Evolutionary conservation across 2,888 invertebrate genomes (phyloP), one percentile per base, ranked within the genome.

Genomic region (Latheticus oryzae): DNA sequence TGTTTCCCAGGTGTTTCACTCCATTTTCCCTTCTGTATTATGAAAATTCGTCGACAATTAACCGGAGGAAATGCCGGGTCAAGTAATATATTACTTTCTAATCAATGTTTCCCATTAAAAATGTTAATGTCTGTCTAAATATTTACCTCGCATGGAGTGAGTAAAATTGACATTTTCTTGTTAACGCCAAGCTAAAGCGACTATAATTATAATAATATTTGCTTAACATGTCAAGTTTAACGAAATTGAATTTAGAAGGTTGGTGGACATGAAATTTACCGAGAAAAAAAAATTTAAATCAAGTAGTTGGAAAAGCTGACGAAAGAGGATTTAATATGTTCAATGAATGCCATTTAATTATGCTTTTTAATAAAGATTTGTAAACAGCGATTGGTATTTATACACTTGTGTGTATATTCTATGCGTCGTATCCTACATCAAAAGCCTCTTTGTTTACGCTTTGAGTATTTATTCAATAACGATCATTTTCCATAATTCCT

Each of bases 341-440:
- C 37, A 5, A 13, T 19, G 40, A 19, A 30, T 21, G 12, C 24
- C 11, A 9, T 30, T 50, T 54, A 54, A 45, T 47, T 35, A 42
- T 54, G 37, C 35, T 54, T 54, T 54, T 54, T 47, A 54, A 54
- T 54, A 54, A 53, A 30, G 45, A 54, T 52, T 8, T 15, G 54
- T 38, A 54, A 54, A 54, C 54, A 45, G 2, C 8, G 45, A 54
- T 45, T 38, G 35, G 28, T 54, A 47, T 54, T 54, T 54, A 47
- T 37, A 19, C 51, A 50, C 26, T 37, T 37, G 37, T n/a, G n/a
- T n/a, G n/a, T n/a, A n/a, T n/a, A n/a, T n/a, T n/a, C n/a, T n/a
- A n/a, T n/a, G n/a, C n/a, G n/a, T n/a, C n/a, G n/a, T n/a, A n/a
- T n/a, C n/a, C n/a, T n/a, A n/a, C n/a, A n/a, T n/a, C n/a, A n/a